phyloP scores from a whole-genome alignment of 2,888 invertebrate genomes.

The Hemicrepidius hirtus region DNA sequence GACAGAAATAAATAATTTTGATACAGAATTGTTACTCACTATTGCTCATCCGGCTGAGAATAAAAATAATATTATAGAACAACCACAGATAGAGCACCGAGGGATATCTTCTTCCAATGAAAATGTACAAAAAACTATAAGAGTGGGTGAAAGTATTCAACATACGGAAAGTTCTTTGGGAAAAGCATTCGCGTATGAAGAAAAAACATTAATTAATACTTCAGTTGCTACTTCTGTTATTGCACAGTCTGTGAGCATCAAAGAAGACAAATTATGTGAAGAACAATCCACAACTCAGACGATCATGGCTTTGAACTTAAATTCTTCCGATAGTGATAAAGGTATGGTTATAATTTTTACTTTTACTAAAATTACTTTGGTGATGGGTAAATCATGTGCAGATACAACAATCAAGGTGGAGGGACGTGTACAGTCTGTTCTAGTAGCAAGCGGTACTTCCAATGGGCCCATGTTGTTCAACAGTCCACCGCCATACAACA shows the following conservation, averaged over 20 bases:
- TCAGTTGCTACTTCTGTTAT: conserved; percentile 70
- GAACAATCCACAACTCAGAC: conserved; percentile 55
- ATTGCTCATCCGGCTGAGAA: conserved; percentile 67
- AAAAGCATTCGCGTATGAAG: conserved; percentile 55
- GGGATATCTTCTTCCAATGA: conserved; percentile 57
- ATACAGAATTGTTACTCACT: conserved; percentile 67
- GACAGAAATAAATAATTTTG: conserved; percentile 55
- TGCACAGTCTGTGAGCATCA: conserved; percentile 62
- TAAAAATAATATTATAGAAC: conserved; percentile 53
- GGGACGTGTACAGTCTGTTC: conserved; percentile 69
- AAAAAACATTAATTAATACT: conserved; percentile 55
- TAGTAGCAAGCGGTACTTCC: conserved; percentile 69
- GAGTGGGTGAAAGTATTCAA: conserved; percentile 63
- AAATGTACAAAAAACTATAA: conserved; percentile 63
- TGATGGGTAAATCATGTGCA: conserved; percentile 44
- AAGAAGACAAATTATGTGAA: conserved; percentile 48
- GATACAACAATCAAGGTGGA: conserved; percentile 60
- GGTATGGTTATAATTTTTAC: conserved; percentile 57
- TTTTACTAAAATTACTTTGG: conserved; percentile 40
- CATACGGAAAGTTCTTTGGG: conserved; percentile 61
- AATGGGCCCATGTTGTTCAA: conserved; percentile 71
- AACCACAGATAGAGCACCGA: conserved; percentile 56
- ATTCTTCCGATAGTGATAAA: conserved; percentile 62
- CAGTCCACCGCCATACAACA: conserved; percentile 67
- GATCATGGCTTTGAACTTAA: conserved; percentile 63